phyloP scores from a whole-genome alignment of 2,797 vertebrate genomes.

The Miichthys miiuy region DNA sequence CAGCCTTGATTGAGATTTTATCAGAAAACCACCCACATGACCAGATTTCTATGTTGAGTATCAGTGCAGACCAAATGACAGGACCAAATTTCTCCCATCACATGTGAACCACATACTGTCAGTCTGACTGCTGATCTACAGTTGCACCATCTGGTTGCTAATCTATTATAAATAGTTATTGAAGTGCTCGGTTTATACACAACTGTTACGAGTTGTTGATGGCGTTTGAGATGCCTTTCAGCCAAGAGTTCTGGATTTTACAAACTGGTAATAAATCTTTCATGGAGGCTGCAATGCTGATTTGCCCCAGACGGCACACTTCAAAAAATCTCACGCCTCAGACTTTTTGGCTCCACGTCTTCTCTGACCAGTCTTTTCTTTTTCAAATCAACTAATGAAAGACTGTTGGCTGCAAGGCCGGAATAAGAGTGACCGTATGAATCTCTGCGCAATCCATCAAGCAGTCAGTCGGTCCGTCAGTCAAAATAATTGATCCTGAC shows the following conservation, averaged over 20 bases:
- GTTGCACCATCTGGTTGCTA: constrained; percentile 63
- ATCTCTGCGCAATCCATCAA: constrained; percentile 12
- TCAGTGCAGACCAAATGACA: not conserved
- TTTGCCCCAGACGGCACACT: no score
- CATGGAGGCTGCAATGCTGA: not conserved
- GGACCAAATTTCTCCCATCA: constrained; percentile 5
- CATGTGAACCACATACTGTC: constrained; percentile 38
- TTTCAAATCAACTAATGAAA: constrained; percentile 32
- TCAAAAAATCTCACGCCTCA: not conserved
- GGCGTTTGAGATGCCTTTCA: not conserved
- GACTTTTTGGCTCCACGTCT: not conserved
- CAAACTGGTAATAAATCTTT: constrained; percentile 15
- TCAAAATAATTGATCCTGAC: constrained; percentile 26
- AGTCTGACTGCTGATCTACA: constrained; percentile 44
- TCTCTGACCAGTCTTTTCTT: not conserved
- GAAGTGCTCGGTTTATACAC: constrained; percentile 39
- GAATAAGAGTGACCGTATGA: not conserved
- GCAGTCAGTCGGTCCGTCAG: not conserved
- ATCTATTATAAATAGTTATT: constrained; percentile 65
- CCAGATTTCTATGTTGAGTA: not conserved
- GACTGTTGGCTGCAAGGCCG: not conserved
- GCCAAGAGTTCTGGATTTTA: constrained; percentile 6
- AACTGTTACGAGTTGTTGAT: constrained; percentile 31
- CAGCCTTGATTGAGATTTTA: not conserved
- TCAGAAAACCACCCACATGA: not conserved